Base-by-base conservation (phyloP, 2,888 invertebrate genomes). In the Cataglyphis albicans region DNA sequence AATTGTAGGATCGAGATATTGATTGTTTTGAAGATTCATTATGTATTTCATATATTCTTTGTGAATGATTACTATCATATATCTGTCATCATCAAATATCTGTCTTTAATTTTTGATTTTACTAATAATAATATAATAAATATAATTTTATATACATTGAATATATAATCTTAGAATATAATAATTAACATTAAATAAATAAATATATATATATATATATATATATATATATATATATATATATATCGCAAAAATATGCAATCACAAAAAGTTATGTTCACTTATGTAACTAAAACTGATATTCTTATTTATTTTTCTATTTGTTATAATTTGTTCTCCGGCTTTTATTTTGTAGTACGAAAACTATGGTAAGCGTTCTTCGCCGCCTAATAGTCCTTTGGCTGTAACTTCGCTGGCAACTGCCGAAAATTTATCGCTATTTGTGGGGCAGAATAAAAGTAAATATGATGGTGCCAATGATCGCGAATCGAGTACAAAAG, bases 311-410 rank as follows among this genome's bases (percentile, higher is more conserved):
- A 18, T 9, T 41, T 32, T 44, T 29, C 25, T 61, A 44, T n/a
- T 21, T 59, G 5, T n/a, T 64, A 25, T 74, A 73, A 73, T n/a
- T n/a, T n/a, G n/a, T 35, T 52, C n/a, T 74, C 2, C 25, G 21
- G 55, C 6, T 63, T 32, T 57, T 64, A 63, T 12, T 44, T 88
- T 84, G 9, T 84, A 94, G 94, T 92, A 92, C 63, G 94, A 94
- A 88, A 93, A 86, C 84, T 91, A 92, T 72, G 59, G 84, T 4
- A 93, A 92, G 72, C 91, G 93, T 73, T 91, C 92, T 25, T 25
- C 25, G 12, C 91, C 94, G 9, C 93, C 94, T 4, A 90, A 75
- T 78, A 94, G 93, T 88, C 93, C 93, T 3, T 86, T 92, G 38
- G 81, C 88, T 10, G 84, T 91, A 74, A 91, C 85, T 72, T 85